Evolutionary conservation across 1,140 invertebrate genomes (phyloP), one percentile per base, ranked within the genome.

Genomic region (Andrena cerasifolii): DNA sequence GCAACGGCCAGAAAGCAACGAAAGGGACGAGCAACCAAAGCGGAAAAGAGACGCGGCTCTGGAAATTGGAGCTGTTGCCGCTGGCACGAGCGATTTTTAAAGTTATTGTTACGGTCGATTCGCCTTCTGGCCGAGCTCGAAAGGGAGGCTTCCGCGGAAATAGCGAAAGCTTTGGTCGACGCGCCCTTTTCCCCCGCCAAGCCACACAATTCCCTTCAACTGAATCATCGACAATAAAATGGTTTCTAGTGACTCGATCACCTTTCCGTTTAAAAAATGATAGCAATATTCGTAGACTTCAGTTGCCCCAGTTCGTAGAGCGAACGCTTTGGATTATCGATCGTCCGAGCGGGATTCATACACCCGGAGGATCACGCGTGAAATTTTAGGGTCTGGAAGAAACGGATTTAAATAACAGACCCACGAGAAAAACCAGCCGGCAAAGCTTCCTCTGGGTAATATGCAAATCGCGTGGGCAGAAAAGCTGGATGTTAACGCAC

Each of bases 341-440:
- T n/a, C n/a, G n/a, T n/a, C n/a, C n/a, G n/a, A n/a, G n/a, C n/a
- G n/a, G n/a, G n/a, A n/a, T n/a, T n/a, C n/a, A n/a, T n/a, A n/a
- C n/a, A n/a, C n/a, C n/a, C n/a, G n/a, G n/a, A n/a, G n/a, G n/a
- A n/a, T n/a, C 3, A 12, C 49, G 33, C 26, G 68, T 49, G 24
- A 66, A 73, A 65, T 65, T 51, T 51, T 47, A 3, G 54, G 54
- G 61, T 65, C 36, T 6, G 14, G 24, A 18, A 43, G 72, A 54
- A 33, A 66, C 45, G 61, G 66, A 74, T 66, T 74, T 65, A 74
- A 74, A 66, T 74, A 31, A n/a, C 56, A 51, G 12, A 3, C 14
- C 24, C 2, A 21, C 16, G 16, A 26, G n/a, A n/a, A n/a, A 24
- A 14, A 14, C 2, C 14, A 12, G 18, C 7, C n/a, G 6, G 21